These are phyloP conservation scores for Dromaius novaehollandiae DNA, from an alignment of 2,113 vertebrate species.

Conservation along the genomic window DNA sequence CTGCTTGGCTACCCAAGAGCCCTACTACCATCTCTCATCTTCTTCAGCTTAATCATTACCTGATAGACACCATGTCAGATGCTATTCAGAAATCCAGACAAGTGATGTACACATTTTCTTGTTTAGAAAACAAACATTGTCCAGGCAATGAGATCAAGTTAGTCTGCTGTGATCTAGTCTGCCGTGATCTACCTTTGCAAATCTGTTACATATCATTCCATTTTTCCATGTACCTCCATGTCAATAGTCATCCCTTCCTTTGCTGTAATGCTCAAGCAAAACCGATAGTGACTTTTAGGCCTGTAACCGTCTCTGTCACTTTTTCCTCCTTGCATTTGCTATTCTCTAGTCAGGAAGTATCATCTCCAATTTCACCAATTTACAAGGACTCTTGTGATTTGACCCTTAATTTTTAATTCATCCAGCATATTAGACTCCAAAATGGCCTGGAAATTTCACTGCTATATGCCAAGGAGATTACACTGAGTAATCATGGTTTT, in stretches of 20 bases:
- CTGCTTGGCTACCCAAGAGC: neutral
- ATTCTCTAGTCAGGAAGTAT: neutral
- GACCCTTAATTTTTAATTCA: neutral
- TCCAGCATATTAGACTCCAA: neutral
- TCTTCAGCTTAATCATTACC: neutral
- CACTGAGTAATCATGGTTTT: fast-evolving
- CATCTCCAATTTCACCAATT: neutral
- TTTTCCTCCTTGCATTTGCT: neutral
- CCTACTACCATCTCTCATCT: neutral
- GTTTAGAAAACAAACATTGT: neutral
- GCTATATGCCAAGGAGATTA: neutral
- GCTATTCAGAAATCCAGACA: fast-evolving
- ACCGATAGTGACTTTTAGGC: neutral
- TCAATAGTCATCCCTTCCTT: neutral
- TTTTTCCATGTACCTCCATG: neutral
- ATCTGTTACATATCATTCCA: fast-evolving
- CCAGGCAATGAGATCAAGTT: neutral
- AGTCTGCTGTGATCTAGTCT: neutral
- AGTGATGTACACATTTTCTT: fast-evolving
- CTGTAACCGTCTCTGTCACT: neutral
- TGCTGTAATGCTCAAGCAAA: neutral
- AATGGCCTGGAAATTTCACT: neutral
- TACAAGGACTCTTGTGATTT: neutral
- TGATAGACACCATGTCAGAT: fast-evolving
- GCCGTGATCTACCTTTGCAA: neutral